Evolutionary conservation across 2,113 vertebrate species (phyloP), one percentile per base, ranked within the genome.

Genomic region (Perca schrenkii): DNA sequence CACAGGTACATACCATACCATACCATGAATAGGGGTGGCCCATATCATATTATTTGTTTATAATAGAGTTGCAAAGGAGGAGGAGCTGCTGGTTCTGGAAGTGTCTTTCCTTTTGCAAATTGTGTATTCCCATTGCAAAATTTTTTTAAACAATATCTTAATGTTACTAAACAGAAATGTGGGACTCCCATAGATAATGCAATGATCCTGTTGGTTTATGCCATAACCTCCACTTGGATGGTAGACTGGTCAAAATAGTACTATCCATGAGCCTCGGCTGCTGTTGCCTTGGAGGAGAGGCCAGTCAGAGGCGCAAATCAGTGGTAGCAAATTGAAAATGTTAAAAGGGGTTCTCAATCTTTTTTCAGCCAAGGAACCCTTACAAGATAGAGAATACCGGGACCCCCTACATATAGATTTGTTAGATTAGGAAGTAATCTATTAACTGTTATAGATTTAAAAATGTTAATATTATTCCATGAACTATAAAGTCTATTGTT

Each of bases 1-100:
- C 98, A 74, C 98, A 99, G 97, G 98, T 99, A 97, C 92, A 83
- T 69, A 2, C 21, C 61, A 15, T 52, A n/a, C n/a, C n/a, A n/a
- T n/a, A n/a, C n/a, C n/a, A n/a, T 50, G 25, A 54, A 28, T 0
- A 8, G 2, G 36, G 40, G 4, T 60, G n/a, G 12, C 47, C 5
- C 8, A 21, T 14, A 16, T 61, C 17, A 15, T 47, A 19, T 69
- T 31, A 28, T 43, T 43, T 43, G 40, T 43, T 43, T 11, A 43
- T 43, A 47, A 7, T 16, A 31, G 25, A 14, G 64, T 17, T 34
- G 22, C 53, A 25, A 31, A 40, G 31, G 15, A 8, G 19, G 58
- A 52, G 4, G 65, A 31, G 25, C 8, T 6, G 25, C 25, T 68
- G 46, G 10, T 25, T 43, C 53, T 56, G 12, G 13, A 16, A 11